phyloP scores from a whole-genome alignment of 2,113 vertebrate species.

The Pangasianodon hypophthalmus region DNA sequence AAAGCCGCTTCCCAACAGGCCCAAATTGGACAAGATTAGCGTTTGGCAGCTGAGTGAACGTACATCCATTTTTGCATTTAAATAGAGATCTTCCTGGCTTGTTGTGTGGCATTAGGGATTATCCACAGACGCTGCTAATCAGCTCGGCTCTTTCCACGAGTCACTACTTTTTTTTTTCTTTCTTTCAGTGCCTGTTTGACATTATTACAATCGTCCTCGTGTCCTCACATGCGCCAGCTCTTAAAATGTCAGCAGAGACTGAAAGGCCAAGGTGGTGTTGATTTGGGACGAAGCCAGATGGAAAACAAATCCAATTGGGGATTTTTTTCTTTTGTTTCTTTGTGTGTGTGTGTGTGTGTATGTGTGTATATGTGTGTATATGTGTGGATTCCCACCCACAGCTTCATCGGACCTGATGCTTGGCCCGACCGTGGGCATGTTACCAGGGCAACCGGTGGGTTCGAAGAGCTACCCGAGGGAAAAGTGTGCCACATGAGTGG shows the following conservation, averaged over 20 bases:
- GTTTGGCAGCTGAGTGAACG: conserved; percentile 21
- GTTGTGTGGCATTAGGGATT: conserved; percentile 38
- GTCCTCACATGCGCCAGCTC: conserved; percentile 43
- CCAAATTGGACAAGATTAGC: conserved; percentile 29
- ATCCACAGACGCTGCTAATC: conserved; percentile 37
- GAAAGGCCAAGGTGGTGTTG: conserved; percentile 39
- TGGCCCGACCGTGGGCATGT: conserved; percentile 43
- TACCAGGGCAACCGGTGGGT: conserved; percentile 52
- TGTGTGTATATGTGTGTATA: neutral
- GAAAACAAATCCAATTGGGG: conserved; percentile 15
- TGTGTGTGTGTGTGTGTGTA: conserved; percentile 8
- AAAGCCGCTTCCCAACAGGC: conserved; percentile 28
- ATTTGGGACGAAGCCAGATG: conserved; percentile 33
- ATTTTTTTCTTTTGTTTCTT: conserved; percentile 30
- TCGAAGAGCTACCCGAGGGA: conserved; percentile 47
- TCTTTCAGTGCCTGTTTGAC: conserved; percentile 38
- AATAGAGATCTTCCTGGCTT: conserved; percentile 37
- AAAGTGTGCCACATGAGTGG: conserved; percentile 55
- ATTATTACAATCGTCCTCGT: conserved; percentile 32
- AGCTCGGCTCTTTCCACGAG: conserved; percentile 34
- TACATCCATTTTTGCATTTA: conserved; percentile 33
- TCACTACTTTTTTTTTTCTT: neutral
- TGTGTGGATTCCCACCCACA: conserved; percentile 20
- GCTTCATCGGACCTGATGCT: conserved; percentile 40
- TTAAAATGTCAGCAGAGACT: conserved; percentile 49